Percentiles rank a stretch among this genome's conserved stretches.
Conservation (phyloP, 1,140 invertebrate species). For the Drosophila pseudoobscura region DNA sequence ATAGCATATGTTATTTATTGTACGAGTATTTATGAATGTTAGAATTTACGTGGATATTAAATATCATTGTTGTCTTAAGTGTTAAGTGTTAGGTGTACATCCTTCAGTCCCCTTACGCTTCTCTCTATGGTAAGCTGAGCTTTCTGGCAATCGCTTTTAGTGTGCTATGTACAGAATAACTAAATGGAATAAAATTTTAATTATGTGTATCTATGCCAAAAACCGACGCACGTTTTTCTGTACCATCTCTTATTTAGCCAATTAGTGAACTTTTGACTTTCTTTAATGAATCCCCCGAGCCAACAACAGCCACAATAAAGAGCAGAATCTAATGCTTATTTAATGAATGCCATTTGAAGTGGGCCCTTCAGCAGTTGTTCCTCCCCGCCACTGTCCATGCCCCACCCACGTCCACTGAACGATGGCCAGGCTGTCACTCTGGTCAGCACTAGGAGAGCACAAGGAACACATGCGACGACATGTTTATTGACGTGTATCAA, state of each 20-base stretch:
- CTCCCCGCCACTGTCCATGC: not conserved
- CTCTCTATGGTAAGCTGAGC: conserved; percentile 54
- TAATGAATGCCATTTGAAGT: conserved; percentile 55
- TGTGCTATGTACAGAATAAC: conserved; percentile 45
- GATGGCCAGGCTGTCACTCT: conserved; percentile 18
- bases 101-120: not conserved
- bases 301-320: conserved; percentile 7
- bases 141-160: conserved; percentile 65
- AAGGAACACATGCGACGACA: too few species aligned
- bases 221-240: conserved; percentile 2
- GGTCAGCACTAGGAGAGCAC: conserved; percentile 10
- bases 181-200: conserved; percentile 49
- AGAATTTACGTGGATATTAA: conserved; percentile 79
- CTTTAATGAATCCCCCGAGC: conserved; percentile 28
- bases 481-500: too few species aligned
- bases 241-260: conserved; percentile 28
- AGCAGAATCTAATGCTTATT: conserved; percentile 30
- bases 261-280: conserved; percentile 60
- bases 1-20: conserved; percentile 48
- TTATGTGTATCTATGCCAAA: conserved; percentile 36
- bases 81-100: conserved; percentile 23
- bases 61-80: conserved; percentile 80
- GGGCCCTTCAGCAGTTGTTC: not conserved
- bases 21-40: conserved; percentile 46
- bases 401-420: conserved; percentile 12